A percentile compares a stretch with the other conserved stretches of the same genome.
phyloP scores from a whole-genome alignment of 2,888 invertebrate genomes.

The Sesia apiformis region DNA sequence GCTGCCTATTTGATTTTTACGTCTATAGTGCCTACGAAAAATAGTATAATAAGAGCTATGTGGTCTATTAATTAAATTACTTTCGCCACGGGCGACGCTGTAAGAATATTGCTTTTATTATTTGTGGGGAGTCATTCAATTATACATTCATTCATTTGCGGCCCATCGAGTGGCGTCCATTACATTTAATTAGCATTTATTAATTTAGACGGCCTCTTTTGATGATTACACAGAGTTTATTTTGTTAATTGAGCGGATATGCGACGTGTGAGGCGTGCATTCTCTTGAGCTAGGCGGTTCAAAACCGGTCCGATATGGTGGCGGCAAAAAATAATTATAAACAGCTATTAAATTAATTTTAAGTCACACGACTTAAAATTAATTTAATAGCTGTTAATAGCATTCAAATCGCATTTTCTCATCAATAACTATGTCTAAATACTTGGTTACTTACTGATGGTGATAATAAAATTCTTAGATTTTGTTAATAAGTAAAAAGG shows the following conservation, averaged over 20 bases:
- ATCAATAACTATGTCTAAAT: no score
- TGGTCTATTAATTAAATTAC: slow-evolving; percentile 60
- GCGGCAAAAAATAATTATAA: not conserved
- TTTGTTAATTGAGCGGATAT: slow-evolving; percentile 10
- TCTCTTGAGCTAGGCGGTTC: not conserved
- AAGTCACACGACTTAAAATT: not conserved
- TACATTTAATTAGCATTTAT: slow-evolving; percentile 59
- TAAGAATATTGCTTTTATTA: slow-evolving; percentile 66
- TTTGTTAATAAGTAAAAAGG: no score
- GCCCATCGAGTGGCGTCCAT: slow-evolving; percentile 50
- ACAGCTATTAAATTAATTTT: no score
- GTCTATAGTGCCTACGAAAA: slow-evolving; percentile 12
- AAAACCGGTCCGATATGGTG: not conserved
- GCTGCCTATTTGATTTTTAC: no score
- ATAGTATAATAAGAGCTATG: slow-evolving; percentile 58
- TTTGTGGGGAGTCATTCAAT: slow-evolving; percentile 60
- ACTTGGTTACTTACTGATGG: no score
- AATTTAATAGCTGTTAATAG: not conserved
- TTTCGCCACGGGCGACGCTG: slow-evolving; percentile 26
- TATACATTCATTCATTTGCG: slow-evolving; percentile 58
- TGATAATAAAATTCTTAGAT: no score
- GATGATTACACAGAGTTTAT: slow-evolving; percentile 27
- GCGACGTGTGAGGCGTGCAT: not conserved
- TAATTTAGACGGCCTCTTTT: slow-evolving; percentile 31
- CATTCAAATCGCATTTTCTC: no score